phyloP scores from a whole-genome alignment of 2,797 vertebrate species.

The Salmo trutta region DNA sequence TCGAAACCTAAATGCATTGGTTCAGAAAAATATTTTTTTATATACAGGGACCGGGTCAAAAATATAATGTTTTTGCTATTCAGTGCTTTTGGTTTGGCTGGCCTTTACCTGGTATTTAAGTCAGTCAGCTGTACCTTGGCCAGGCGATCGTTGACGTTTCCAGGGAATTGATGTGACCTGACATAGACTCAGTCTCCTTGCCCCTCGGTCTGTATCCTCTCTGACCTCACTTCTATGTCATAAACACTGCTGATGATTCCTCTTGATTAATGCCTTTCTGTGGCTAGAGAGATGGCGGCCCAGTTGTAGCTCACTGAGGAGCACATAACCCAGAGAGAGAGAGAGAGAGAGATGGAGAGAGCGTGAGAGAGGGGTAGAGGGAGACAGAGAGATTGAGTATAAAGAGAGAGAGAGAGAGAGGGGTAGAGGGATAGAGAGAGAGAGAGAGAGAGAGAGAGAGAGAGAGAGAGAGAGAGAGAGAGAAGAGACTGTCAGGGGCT shows the following conservation, averaged over 20 bases:
- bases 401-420: slow-evolving; percentile 17
- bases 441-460: not conserved
- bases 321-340: slow-evolving; percentile 29
- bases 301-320: not conserved
- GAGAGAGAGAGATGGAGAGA: slow-evolving; percentile 38
- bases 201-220: not conserved
- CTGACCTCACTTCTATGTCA: not conserved
- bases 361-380: not conserved
- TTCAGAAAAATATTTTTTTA: slow-evolving; percentile 31
- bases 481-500: not conserved
- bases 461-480: not conserved
- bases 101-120: slow-evolving; percentile 52
- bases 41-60: slow-evolving; percentile 14
- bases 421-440: not conserved
- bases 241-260: not conserved
- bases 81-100: slow-evolving; percentile 65
- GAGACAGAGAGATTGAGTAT: slow-evolving; percentile 28
- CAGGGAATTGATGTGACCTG: not conserved
- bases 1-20: slow-evolving; percentile 48
- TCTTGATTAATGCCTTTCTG: slow-evolving; percentile 10
- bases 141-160: not conserved
- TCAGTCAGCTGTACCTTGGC: slow-evolving; percentile 26
- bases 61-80: slow-evolving; percentile 53
- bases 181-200: not conserved
- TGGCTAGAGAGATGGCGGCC: slow-evolving; percentile 46